Conservation (phyloP, 2,888 invertebrate species). For the Hirtodrosophila cameraria region DNA sequence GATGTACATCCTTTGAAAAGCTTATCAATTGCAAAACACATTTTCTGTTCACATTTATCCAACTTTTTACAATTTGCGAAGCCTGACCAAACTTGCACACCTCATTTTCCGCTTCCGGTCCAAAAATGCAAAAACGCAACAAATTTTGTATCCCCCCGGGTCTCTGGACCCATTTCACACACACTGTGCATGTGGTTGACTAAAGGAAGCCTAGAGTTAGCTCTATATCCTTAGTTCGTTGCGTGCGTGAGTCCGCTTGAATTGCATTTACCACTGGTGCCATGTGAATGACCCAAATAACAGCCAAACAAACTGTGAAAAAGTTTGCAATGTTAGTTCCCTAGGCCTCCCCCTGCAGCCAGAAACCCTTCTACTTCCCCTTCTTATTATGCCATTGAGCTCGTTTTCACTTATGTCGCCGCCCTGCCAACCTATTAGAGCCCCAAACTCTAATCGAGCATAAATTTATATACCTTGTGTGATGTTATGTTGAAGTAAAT, state of each 20-base stretch:
- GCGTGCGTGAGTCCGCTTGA: conserved; percentile 61
- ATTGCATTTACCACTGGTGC: conserved; percentile 60
- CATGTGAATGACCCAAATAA: conserved; percentile 84
- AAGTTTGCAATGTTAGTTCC: conserved; percentile 39
- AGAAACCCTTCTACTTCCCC: not conserved
- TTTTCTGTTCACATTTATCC: conserved; percentile 9
- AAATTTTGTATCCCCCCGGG: conserved; percentile 3
- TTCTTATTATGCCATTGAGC: conserved; percentile 75
- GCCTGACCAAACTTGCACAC: conserved; percentile 54
- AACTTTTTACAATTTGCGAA: conserved; percentile 7
- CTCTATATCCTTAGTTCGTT: conserved; percentile 21
- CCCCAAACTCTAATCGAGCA: conserved; percentile 50
- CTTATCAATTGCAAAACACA: conserved; percentile 1
- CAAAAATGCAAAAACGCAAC: conserved; percentile 11
- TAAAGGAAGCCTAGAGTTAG: conserved; percentile 1
- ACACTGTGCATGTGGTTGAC: conserved; percentile 33
- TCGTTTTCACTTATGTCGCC: conserved; percentile 65
- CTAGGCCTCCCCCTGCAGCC: not conserved
- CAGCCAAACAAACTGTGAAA: conserved; percentile 69
- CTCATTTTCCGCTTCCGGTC: conserved; percentile 70
- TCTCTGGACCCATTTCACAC: conserved; percentile 23
- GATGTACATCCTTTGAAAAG: too few relatives aligned
- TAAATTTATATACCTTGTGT: conserved; percentile 60
- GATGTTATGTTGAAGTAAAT: conserved; percentile 81
- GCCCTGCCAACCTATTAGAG: conserved; percentile 22